Evolutionary conservation across 2,797 vertebrate genomes (phyloP).

Genomic region (Microctenopoma steveboyesi): DNA sequence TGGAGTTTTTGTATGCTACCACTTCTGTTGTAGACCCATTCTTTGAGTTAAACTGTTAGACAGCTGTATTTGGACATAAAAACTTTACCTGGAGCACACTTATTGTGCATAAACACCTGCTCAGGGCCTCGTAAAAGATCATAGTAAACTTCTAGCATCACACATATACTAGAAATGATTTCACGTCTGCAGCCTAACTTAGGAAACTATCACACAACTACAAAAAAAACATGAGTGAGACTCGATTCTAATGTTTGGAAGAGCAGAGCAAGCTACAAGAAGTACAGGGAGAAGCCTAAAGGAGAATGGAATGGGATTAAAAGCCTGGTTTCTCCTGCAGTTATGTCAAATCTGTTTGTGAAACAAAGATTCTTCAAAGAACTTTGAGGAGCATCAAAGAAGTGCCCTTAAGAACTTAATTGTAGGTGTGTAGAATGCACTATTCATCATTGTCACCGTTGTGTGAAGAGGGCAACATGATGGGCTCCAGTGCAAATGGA

Average conservation of each 20-base stretch:
- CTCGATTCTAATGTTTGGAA: too few relatives aligned
- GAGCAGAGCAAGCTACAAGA: too few relatives aligned
- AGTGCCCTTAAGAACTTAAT: neutral
- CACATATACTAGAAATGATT: neutral
- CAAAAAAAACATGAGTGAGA: neutral
- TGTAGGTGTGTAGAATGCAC: constrained; percentile 1
- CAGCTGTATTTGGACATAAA: constrained; percentile 30
- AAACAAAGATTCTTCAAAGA: neutral
- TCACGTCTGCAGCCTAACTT: neutral
- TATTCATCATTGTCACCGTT: neutral
- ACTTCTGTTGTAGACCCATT: neutral
- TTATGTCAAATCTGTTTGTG: too few relatives aligned
- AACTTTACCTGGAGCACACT: constrained; percentile 22
- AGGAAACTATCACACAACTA: neutral
- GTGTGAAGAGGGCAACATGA: too few relatives aligned
- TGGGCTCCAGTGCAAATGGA: neutral
- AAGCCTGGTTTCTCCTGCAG: too few relatives aligned
- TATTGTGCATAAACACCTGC: constrained; percentile 41
- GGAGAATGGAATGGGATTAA: too few relatives aligned
- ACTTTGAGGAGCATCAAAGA: neutral
- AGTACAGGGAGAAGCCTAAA: too few relatives aligned
- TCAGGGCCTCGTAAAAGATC: constrained; percentile 39
- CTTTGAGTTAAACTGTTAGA: constrained; percentile 17
- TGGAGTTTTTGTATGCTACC: too few relatives aligned
- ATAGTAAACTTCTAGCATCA: constrained; percentile 36